Evolutionary conservation across 2,888 invertebrate species (phyloP).

Genomic region (Chrysolina americana): DNA sequence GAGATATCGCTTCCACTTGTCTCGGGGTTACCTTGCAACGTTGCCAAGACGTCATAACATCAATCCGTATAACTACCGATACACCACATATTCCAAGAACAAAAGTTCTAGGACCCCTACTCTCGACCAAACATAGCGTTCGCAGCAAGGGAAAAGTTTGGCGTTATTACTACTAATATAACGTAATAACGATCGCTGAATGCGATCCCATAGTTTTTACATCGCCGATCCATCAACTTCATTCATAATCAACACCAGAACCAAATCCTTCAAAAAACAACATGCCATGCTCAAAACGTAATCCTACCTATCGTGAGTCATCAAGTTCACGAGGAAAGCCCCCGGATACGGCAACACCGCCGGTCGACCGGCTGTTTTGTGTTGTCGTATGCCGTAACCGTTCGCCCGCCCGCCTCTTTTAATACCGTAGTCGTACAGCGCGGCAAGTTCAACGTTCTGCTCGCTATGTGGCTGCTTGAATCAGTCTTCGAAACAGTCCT

Average conservation of each 20-base stretch:
- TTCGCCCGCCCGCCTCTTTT: conserved; percentile 47
- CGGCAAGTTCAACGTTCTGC: conserved; percentile 64
- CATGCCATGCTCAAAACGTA: conserved; percentile 15
- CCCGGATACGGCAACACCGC: conserved; percentile 47
- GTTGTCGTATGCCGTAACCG: conserved; percentile 55
- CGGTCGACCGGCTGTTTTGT: conserved; percentile 53
- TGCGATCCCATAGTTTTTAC: background rate
- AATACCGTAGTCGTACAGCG: conserved; percentile 44
- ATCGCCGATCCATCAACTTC: background rate
- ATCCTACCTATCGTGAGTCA: conserved; percentile 30
- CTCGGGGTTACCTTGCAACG: conserved; percentile 48
- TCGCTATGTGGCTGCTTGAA: conserved; percentile 65
- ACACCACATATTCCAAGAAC: background rate
- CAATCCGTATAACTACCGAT: background rate
- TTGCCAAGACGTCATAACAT: conserved; percentile 32
- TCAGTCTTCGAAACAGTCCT: conserved; percentile 57
- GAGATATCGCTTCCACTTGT: conserved; percentile 53
- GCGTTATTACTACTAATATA: background rate
- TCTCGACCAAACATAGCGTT: background rate
- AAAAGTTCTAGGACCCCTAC: background rate
- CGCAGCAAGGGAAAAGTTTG: background rate
- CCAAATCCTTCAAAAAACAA: conserved; percentile 1
- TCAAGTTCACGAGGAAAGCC: conserved; percentile 39
- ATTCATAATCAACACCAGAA: background rate
- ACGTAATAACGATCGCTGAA: background rate